Evolutionary conservation across 2,888 invertebrate species (phyloP).

Genomic region (Xestia xanthographa): DNA sequence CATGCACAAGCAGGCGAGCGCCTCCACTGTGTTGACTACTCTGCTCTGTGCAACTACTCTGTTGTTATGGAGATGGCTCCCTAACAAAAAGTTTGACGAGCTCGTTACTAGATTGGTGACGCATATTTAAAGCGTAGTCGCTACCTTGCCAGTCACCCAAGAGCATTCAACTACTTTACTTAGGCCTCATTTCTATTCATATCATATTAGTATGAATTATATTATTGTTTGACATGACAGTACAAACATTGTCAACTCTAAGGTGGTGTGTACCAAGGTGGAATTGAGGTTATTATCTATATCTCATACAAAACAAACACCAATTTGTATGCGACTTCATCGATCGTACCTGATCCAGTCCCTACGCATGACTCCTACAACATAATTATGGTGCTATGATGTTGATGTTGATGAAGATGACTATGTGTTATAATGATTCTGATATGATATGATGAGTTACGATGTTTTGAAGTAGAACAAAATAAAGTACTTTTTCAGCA

Average conservation of each 20-base stretch:
- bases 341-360: background rate
- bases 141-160: background rate
- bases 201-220: background rate
- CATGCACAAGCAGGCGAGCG: background rate
- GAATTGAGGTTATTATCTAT: background rate
- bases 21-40: background rate
- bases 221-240: background rate
- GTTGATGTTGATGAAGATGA: background rate
- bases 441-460: background rate
- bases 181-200: background rate
- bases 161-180: conserved; percentile 6
- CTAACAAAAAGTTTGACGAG: conserved; percentile 17
- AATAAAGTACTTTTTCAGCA: background rate
- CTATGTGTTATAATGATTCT: background rate
- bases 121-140: conserved; percentile 5
- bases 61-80: conserved; percentile 31
- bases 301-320: background rate
- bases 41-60: background rate
- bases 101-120: background rate
- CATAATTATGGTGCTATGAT: background rate
- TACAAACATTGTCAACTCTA: conserved; percentile 4
- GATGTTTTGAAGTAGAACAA: background rate
- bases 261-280: background rate
- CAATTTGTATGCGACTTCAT: background rate
- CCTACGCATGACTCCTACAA: background rate